Evolutionary conservation across 2,888 invertebrate species (phyloP).

Genomic region (Noctua fimbriata): DNA sequence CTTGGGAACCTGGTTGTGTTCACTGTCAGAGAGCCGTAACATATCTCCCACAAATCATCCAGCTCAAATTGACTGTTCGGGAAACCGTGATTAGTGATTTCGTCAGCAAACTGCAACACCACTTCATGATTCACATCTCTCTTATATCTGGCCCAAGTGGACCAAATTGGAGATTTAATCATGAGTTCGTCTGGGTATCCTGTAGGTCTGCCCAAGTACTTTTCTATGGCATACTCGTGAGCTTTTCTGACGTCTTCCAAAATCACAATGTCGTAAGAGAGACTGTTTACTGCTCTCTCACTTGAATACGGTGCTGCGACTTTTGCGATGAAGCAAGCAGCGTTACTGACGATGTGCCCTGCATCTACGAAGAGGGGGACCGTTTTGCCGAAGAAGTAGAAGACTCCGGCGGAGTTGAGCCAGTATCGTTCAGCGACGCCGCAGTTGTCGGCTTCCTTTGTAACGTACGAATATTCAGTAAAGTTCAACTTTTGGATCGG

Average conservation of each 20-base stretch:
- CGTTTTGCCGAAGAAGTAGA: conserved; percentile 91
- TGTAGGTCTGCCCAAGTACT: conserved; percentile 90
- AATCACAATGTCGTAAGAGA: conserved; percentile 91
- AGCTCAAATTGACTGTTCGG: conserved; percentile 91
- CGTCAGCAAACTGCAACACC: conserved; percentile 87
- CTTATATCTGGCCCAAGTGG: conserved; percentile 92
- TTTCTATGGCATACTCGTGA: conserved; percentile 90
- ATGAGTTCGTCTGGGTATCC: conserved; percentile 90
- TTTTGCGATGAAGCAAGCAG: conserved; percentile 88
- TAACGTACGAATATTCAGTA: conserved; percentile 89
- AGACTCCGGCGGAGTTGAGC: conserved; percentile 92
- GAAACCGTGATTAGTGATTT: conserved; percentile 87
- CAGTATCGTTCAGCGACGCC: conserved; percentile 92
- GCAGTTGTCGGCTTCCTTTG: conserved; percentile 90
- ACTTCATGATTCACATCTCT: conserved; percentile 86
- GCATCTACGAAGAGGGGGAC: conserved; percentile 92
- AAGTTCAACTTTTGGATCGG: conserved; percentile 89
- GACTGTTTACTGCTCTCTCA: conserved; percentile 81
- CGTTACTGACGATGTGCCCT: conserved; percentile 85
- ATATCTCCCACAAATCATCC: conserved; percentile 92
- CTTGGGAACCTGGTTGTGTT: conserved; percentile 88
- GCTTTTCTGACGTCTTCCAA: conserved; percentile 90
- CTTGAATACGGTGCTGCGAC: conserved; percentile 86
- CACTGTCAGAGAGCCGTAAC: conserved; percentile 91
- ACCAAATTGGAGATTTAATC: conserved; percentile 92